Percentiles rank a stretch among this genome's conserved stretches.
phyloP scores from a whole-genome alignment of 2,888 invertebrate genomes.

The Dendrolimus houi region DNA sequence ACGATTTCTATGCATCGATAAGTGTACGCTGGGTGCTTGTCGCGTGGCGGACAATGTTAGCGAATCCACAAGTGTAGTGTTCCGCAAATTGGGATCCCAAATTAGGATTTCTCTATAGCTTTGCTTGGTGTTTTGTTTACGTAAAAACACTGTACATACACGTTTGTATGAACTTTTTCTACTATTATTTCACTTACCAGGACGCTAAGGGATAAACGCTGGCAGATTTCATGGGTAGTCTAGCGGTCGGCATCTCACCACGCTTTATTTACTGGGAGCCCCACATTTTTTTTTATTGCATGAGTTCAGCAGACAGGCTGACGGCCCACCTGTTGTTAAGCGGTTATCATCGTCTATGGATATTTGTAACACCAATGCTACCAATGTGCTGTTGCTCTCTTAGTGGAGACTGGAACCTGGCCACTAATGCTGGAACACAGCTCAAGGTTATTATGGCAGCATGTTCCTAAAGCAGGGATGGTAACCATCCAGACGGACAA shows the following conservation, averaged over 20 bases:
- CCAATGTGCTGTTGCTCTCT: background rate
- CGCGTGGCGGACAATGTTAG: background rate
- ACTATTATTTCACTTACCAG: no score
- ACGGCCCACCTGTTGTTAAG: background rate
- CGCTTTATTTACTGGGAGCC: background rate
- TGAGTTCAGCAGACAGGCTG: background rate
- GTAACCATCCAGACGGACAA: background rate
- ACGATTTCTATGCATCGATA: background rate
- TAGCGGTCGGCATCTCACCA: background rate
- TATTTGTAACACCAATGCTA: background rate
- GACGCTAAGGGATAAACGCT: no score
- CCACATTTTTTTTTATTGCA: no score
- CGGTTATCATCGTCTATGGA: background rate
- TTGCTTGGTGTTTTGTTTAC: background rate
- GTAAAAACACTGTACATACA: background rate
- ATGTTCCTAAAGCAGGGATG: background rate
- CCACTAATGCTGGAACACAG: background rate
- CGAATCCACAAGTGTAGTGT: background rate
- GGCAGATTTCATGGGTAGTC: no score
- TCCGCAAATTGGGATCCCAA: background rate
- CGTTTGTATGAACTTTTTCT: no score
- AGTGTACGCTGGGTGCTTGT: background rate
- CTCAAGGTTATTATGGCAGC: background rate
- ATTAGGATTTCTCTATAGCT: background rate
- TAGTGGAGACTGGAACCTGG: background rate